Base-by-base conservation (phyloP, 2,797 vertebrate genomes). In the Microctenopoma lineatum region DNA sequence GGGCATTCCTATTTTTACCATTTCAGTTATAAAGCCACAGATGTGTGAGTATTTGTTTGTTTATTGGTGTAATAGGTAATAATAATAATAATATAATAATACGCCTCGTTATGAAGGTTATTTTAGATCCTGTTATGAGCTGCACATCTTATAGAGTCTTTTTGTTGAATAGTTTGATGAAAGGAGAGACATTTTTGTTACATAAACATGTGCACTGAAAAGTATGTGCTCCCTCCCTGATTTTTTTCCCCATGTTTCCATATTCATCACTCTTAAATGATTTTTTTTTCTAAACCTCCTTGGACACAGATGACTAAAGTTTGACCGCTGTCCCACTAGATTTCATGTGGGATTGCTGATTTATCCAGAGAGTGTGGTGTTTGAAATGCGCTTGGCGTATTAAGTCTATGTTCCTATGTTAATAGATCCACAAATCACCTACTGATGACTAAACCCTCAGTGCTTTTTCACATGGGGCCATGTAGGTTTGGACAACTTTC, bases 391-490 rank as follows among this genome's bases (percentile, higher is more conserved):
- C 61, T 75, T 80, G 85, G 89, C 87, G 83, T 86, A 81, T 75
- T 80, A 59, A 75, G n/a, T 41, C 26, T 62, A 75, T 21, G 21
- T 82, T 75, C 75, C 60, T 81, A 52, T 84, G 78, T 83, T 71
- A 70, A 78, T 71, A 84, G 74, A 77, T 61, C 56, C 72, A 59
- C 67, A 87, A 39, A 75, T 80, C 61, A 66, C 46, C 82, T 75
- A 69, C 89, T 68, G 74, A 94, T 93, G 92, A 90, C 72, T 80
- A 83, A 81, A 86, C 76, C 66, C 80, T 34, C 32, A 34, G 32
- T 34, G 32, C 32, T 6, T 32, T 32, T 32, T 32, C 29, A 32
- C 29, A 32, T 6, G 1, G 5, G 29, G 29, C 29, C 29, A 32
- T 5, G 32, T 8, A 34, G 7, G 7, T 34, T 34, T 34, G 32